Evolutionary conservation across 2,888 invertebrate species (phyloP).

Genomic region (Microplitis manilae): DNA sequence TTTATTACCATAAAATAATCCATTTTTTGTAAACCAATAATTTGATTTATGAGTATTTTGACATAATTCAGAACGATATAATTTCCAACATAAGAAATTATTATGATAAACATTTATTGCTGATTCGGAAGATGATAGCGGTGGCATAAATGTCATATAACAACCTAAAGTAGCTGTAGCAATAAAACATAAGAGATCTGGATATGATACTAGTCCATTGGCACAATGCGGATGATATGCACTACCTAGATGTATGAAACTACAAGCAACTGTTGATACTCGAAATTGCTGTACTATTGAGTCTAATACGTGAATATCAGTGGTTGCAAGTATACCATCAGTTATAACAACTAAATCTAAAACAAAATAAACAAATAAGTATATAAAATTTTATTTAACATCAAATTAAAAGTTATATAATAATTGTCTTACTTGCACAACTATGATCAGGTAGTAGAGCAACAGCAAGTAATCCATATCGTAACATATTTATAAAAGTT

Average conservation of each 20-base stretch:
- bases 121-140: constrained; percentile 48
- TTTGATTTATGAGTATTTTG: constrained; percentile 49
- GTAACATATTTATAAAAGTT: constrained; percentile 83
- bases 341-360: constrained; percentile 82
- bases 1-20: constrained; percentile 75
- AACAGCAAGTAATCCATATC: constrained; percentile 83
- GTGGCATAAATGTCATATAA: constrained; percentile 75
- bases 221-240: constrained; percentile 79
- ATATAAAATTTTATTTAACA: constrained; percentile 15
- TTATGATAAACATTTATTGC: constrained; percentile 76
- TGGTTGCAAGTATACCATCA: constrained; percentile 82
- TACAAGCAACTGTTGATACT: constrained; percentile 81
- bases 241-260: constrained; percentile 82
- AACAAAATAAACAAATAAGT: constrained; percentile 56
- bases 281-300: constrained; percentile 81
- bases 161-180: constrained; percentile 83
- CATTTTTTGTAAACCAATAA: constrained; percentile 70
- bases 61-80: constrained; percentile 59
- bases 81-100: constrained; percentile 73
- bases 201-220: constrained; percentile 81
- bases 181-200: constrained; percentile 83
- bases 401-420: constrained; percentile 14
- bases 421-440: constrained; percentile 76
- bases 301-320: constrained; percentile 82
- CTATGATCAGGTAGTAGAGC: constrained; percentile 83